A percentile compares a stretch with the other conserved stretches of the same genome.
Conservation (phyloP, 2,888 invertebrate species). For the Hymenopus coronatus region DNA sequence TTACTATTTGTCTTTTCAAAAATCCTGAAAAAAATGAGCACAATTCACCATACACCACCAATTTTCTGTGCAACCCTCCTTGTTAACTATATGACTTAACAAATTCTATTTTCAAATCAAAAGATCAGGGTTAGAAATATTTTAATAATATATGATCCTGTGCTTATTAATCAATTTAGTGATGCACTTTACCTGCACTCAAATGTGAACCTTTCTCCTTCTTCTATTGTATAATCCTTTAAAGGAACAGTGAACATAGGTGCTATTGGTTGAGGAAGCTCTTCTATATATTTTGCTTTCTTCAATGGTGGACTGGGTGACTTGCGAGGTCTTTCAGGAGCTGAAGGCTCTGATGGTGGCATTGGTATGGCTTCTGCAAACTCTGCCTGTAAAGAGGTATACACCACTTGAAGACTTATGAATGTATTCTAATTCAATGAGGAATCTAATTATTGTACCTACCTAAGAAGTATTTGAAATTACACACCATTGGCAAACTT, state of each 20-base stretch:
- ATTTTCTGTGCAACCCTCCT: too few relatives aligned
- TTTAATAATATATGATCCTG: too few relatives aligned
- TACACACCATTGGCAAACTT: too few relatives aligned
- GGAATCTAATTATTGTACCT: too few relatives aligned
- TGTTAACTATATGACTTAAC: too few relatives aligned
- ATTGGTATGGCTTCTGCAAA: constrained; percentile 10
- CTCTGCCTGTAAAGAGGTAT: background rate
- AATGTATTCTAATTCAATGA: background rate
- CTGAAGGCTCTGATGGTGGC: constrained; percentile 21
- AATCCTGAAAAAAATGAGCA: too few relatives aligned
- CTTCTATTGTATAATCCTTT: constrained; percentile 63
- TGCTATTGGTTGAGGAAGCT: constrained; percentile 42
- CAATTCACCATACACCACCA: too few relatives aligned
- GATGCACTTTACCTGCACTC: constrained; percentile 43
- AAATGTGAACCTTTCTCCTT: constrained; percentile 56
- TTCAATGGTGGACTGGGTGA: constrained; percentile 39
- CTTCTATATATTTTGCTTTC: constrained; percentile 40
- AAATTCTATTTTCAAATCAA: too few relatives aligned
- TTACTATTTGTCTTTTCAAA: too few relatives aligned
- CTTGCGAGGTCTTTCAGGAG: constrained; percentile 37
- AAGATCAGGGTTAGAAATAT: too few relatives aligned
- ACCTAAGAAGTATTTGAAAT: too few relatives aligned
- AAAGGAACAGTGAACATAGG: constrained; percentile 62
- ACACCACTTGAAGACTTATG: background rate
- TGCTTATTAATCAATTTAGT: too few relatives aligned